Conservation (phyloP, 2,113 vertebrate species). For the Colius striatus region DNA sequence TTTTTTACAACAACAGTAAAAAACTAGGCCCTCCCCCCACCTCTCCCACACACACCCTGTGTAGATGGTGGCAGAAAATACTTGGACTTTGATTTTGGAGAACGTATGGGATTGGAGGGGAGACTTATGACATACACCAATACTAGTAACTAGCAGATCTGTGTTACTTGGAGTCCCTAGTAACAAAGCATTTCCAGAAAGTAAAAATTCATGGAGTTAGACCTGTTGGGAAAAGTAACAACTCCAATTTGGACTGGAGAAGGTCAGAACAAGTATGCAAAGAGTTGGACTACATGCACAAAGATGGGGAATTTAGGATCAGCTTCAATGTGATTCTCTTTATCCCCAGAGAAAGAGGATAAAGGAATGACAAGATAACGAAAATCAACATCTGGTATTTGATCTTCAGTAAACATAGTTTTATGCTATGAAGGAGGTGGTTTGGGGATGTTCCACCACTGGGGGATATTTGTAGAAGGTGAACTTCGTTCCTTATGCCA, state of each 20-base stretch:
- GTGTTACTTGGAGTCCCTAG: not conserved
- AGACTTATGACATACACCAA: not conserved
- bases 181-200: not conserved
- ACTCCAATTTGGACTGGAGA: not conserved
- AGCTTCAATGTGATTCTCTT: not conserved
- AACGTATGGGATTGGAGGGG: rapidly evolving
- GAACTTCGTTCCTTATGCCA: not conserved
- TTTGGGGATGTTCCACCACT: not conserved
- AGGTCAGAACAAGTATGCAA: not conserved
- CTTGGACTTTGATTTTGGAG: not conserved
- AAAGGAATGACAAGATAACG: not conserved
- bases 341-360: not conserved
- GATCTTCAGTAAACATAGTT: not conserved
- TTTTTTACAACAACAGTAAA: not conserved
- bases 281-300: not conserved
- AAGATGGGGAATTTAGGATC: not conserved
- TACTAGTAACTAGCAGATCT: not conserved
- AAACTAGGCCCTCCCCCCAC: not conserved
- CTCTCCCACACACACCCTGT: not conserved
- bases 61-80: not conserved
- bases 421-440: not conserved
- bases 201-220: not conserved
- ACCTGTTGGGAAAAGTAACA: not conserved
- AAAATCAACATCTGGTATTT: not conserved
- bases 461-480: not conserved